These are phyloP conservation scores for Gorsachius goisagi DNA, from an alignment of 2,113 vertebrate species.

Conservation along the genomic window DNA sequence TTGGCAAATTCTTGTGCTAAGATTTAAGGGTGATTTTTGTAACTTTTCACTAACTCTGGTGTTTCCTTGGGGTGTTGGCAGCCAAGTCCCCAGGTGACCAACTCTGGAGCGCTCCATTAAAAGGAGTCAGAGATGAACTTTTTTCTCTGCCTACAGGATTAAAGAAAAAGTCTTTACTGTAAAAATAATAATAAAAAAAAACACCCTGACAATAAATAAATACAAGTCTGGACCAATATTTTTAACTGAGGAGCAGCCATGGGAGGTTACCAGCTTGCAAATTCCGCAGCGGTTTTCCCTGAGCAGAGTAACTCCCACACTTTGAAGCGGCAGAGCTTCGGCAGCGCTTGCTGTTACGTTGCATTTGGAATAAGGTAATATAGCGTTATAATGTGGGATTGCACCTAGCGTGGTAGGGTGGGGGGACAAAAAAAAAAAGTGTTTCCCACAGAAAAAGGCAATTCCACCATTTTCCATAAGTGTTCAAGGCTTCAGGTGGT, in stretches of 20 bases:
- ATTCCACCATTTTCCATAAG: not conserved
- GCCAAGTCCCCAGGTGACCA: not conserved
- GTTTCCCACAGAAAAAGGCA: not conserved
- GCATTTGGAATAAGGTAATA: not conserved
- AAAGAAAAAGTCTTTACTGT: not conserved
- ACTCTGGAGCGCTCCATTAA: not conserved
- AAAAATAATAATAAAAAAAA: not conserved
- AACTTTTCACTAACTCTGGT: not conserved
- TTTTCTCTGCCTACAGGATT: not conserved
- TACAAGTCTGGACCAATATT: not conserved
- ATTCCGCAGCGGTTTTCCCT: not conserved
- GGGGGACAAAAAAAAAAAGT: not conserved
- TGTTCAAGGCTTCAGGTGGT: not conserved
- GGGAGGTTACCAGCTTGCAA: not conserved
- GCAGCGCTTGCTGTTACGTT: rapidly evolving
- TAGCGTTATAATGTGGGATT: not conserved
- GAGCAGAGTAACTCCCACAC: not conserved
- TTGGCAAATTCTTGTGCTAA: not conserved
- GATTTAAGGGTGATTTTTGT: not conserved
- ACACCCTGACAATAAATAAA: not conserved
- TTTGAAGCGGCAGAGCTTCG: not conserved
- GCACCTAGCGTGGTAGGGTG: not conserved
- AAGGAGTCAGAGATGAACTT: not conserved
- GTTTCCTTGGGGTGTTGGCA: not conserved
- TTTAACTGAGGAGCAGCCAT: not conserved